Evolutionary conservation across 2,888 invertebrate species (phyloP), one percentile per base, ranked within the genome.

Genomic region (Metopia argyrocephala): DNA sequence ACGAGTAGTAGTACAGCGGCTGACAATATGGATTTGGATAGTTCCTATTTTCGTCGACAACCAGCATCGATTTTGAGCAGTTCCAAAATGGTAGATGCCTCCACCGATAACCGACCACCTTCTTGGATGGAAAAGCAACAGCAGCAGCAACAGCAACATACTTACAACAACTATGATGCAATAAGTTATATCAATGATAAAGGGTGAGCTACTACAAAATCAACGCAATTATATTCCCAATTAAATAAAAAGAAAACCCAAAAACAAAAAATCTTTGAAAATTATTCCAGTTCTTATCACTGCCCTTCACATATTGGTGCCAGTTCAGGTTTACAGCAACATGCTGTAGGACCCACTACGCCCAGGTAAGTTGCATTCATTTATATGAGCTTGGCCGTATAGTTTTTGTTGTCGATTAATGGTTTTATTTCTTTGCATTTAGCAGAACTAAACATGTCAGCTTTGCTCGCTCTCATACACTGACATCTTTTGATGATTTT

Each of bases 391-490:
- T n/a, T n/a, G n/a, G n/a, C n/a, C n/a, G n/a, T n/a, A n/a, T n/a
- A n/a, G n/a, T 12, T 7, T 25, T 54, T 9, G 25, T 50, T 38
- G 23, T n/a, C 5, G 62, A 21, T 12, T 9, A 64, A 27, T 56
- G 12, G 20, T 9, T 25, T 31, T 45, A 21, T 38, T 48, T n/a
- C n/a, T n/a, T n/a, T n/a, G n/a, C 52, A 31, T 27, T 69, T 76
- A 90, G 20, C 91, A 95, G 96, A 89, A 94, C 95, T 83, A 97
- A 97, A 89, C 97, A 97, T 89, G 97, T 97, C 45, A 96, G 96
- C 86, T 97, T 97, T 87, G 96, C 96, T 59, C 93, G 96, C 75
- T 96, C 96, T 4, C 96, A 96, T 88, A 96, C 96, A 0, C 90
- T 96, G 84, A 95, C 96, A 28, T 96, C 96, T 5, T 96, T 96